phyloP scores from a whole-genome alignment of 1,140 invertebrate genomes.

The Dendroctonus ponderosae region DNA sequence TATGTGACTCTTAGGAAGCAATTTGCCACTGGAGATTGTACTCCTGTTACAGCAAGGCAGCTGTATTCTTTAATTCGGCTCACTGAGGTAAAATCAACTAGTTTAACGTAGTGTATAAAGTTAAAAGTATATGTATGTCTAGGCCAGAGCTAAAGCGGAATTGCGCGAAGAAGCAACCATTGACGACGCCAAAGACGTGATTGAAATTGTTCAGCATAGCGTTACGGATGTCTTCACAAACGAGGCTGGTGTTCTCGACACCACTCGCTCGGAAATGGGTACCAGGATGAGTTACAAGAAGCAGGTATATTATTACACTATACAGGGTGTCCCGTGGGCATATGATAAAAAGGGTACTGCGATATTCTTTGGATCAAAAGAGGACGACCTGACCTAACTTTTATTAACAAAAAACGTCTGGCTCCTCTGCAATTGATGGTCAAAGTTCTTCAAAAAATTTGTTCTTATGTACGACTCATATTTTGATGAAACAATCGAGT shows the following conservation, averaged over 20 bases:
- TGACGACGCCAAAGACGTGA: conserved; percentile 80
- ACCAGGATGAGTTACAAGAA: conserved; percentile 70
- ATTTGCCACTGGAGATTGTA: conserved; percentile 56
- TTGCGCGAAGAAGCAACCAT: conserved; percentile 75
- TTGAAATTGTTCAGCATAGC: conserved; percentile 82
- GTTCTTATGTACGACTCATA: too few species aligned
- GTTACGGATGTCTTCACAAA: conserved; percentile 74
- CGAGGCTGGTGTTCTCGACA: conserved; percentile 67
- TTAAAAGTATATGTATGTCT: conserved; percentile 4
- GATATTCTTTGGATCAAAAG: too few species aligned
- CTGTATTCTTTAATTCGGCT: conserved; percentile 86
- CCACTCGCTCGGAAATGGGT: conserved; percentile 68
- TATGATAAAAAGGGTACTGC: too few species aligned
- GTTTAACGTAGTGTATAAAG: not conserved
- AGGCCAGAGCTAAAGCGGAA: conserved; percentile 84
- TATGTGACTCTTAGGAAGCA: conserved; percentile 76
- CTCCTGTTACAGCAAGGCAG: conserved; percentile 80
- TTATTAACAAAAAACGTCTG: too few species aligned
- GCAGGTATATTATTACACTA: conserved; percentile 55
- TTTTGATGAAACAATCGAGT: too few species aligned
- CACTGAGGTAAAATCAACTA: conserved; percentile 63
- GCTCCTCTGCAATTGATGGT: too few species aligned
- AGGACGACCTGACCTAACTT: too few species aligned
- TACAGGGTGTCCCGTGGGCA: too few species aligned
- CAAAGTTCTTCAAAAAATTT: too few species aligned